Evolutionary conservation across 2,113 vertebrate genomes (phyloP).

Genomic region (Erpornis zantholeuca): DNA sequence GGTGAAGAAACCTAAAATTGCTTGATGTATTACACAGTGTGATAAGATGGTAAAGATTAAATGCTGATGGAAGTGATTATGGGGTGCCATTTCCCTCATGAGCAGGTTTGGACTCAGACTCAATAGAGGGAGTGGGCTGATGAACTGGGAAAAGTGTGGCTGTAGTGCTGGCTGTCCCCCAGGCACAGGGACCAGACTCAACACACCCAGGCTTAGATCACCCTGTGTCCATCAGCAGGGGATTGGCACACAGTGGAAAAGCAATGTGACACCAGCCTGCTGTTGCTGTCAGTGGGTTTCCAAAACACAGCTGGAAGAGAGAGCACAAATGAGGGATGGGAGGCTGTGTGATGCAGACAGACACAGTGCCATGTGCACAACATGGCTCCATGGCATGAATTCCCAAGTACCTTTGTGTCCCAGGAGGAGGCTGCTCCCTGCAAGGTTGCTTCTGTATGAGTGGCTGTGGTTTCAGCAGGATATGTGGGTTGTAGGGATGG

Average conservation of each 20-base stretch:
- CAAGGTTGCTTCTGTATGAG: background rate
- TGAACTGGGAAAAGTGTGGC: background rate
- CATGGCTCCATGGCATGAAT: rapidly evolving
- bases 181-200: background rate
- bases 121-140: background rate
- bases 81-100: background rate
- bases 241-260: background rate
- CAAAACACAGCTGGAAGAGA: background rate
- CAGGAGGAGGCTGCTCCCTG: background rate
- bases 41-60: background rate
- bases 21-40: background rate
- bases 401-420: background rate
- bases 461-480: background rate
- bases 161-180: background rate
- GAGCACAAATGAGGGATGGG: background rate
- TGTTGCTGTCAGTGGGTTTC: rapidly evolving
- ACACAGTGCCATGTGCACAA: rapidly evolving
- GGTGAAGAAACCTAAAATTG: background rate
- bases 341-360: background rate
- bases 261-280: background rate
- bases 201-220: rapidly evolving
- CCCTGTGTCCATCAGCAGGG: rapidly evolving
- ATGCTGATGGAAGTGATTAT: background rate
- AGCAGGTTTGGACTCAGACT: background rate
- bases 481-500: background rate